Evolutionary conservation across 2,888 invertebrate genomes (phyloP).

Genomic region (Malachius bipustulatus): DNA sequence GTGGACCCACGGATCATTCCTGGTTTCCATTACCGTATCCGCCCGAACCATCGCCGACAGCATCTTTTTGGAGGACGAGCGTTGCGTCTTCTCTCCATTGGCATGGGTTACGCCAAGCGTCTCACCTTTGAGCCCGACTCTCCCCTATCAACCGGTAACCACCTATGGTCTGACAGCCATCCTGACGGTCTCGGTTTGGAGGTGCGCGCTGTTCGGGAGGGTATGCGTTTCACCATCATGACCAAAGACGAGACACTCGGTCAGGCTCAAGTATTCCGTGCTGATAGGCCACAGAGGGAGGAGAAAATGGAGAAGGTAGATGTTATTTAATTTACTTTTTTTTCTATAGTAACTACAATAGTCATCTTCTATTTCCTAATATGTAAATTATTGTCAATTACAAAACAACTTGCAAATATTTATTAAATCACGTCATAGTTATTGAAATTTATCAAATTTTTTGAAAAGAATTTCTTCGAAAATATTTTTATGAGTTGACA

Average conservation of each 20-base stretch:
- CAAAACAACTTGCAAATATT: too few species aligned
- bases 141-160: conserved; percentile 48
- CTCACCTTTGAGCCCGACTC: conserved; percentile 58
- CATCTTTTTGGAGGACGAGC: conserved; percentile 55
- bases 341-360: too few species aligned
- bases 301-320: conserved; percentile 47
- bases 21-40: conserved; percentile 60
- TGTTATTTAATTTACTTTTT: too few species aligned
- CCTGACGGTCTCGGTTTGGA: conserved; percentile 61
- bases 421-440: too few species aligned
- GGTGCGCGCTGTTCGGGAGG: conserved; percentile 51
- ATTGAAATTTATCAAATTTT: too few species aligned
- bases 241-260: conserved; percentile 51
- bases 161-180: conserved; percentile 68
- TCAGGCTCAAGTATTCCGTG: conserved; percentile 54
- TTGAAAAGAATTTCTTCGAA: too few species aligned
- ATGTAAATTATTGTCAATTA: too few species aligned
- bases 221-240: conserved; percentile 51
- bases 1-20: conserved; percentile 60
- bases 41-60: conserved; percentile 51
- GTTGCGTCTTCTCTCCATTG: conserved; percentile 50
- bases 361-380: too few species aligned
- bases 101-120: conserved; percentile 66
- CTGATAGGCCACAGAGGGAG: conserved; percentile 55
- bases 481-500: too few species aligned